phyloP scores from a whole-genome alignment of 2,797 vertebrate genomes.

The Sebastes taczanowskii region DNA sequence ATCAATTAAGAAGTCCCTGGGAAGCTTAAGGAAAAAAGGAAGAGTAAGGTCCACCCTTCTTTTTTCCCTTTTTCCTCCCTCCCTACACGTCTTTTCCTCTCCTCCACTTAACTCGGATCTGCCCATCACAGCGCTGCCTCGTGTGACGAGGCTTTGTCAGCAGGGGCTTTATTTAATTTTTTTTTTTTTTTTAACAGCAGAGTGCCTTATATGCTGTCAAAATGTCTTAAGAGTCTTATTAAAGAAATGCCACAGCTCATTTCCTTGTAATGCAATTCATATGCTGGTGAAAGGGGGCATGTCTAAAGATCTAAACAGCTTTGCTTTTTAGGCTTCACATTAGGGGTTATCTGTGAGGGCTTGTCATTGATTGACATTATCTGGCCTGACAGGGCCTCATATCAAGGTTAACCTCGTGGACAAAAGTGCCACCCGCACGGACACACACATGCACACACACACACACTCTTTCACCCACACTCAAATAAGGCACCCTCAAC shows the following conservation, averaged over 20 bases:
- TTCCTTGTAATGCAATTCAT: slow-evolving; percentile 82
- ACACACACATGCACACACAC: slow-evolving; percentile 38
- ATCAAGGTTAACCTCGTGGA: slow-evolving; percentile 86
- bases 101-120: slow-evolving; percentile 62
- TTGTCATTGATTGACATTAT: slow-evolving; percentile 85
- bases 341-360: slow-evolving; percentile 83
- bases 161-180: slow-evolving; percentile 68
- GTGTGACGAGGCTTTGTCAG: slow-evolving; percentile 70
- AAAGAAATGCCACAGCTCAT: slow-evolving; percentile 85
- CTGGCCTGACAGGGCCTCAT: slow-evolving; percentile 82
- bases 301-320: slow-evolving; percentile 85
- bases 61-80: slow-evolving; percentile 9
- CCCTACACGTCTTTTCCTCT: slow-evolving; percentile 50
- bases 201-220: slow-evolving; percentile 83
- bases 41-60: slow-evolving; percentile 58
- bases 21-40: slow-evolving; percentile 61
- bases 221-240: slow-evolving; percentile 84
- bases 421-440: slow-evolving; percentile 69
- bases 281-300: slow-evolving; percentile 80
- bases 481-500: slow-evolving; percentile 58
- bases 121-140: slow-evolving; percentile 62
- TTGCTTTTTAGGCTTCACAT: slow-evolving; percentile 84
- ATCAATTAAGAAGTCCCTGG: slow-evolving; percentile 81
- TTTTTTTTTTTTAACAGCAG: slow-evolving; percentile 65
- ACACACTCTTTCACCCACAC: slow-evolving; percentile 40